Evolutionary conservation across 2,888 invertebrate species (phyloP).

Genomic region (Petrolisthes manimaculis): DNA sequence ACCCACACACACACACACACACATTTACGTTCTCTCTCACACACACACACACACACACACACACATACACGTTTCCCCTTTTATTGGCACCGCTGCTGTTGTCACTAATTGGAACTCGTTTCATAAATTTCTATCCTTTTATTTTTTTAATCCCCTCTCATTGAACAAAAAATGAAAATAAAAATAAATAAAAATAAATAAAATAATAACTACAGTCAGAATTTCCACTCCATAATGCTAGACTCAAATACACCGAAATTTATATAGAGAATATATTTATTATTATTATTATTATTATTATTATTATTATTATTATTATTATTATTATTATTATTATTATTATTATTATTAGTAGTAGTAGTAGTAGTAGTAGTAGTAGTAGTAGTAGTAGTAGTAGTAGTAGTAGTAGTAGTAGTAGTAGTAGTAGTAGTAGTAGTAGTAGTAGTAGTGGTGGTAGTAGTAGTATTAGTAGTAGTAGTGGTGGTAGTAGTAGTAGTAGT

Average conservation of each 20-base stretch:
- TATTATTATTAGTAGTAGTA: no score
- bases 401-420: constrained; percentile 3
- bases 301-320: no score
- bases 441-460: background rate
- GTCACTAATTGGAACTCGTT: background rate
- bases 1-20: constrained; percentile 20
- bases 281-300: no score
- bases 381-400: constrained; percentile 3
- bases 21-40: constrained; percentile 1
- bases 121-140: background rate
- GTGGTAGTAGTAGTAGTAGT: background rate
- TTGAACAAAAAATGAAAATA: background rate
- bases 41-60: background rate
- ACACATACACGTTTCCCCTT: background rate
- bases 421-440: background rate
- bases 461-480: no score
- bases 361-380: constrained; percentile 3
- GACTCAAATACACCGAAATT: no score
- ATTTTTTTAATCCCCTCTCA: background rate
- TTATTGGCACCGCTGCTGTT: background rate
- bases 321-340: no score
- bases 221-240: no score
- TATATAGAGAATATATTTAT: no score
- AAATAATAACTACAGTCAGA: no score
- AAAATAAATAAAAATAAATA: background rate